Conservation (phyloP, 2,888 invertebrate genomes). For the Dryobota labecula region DNA sequence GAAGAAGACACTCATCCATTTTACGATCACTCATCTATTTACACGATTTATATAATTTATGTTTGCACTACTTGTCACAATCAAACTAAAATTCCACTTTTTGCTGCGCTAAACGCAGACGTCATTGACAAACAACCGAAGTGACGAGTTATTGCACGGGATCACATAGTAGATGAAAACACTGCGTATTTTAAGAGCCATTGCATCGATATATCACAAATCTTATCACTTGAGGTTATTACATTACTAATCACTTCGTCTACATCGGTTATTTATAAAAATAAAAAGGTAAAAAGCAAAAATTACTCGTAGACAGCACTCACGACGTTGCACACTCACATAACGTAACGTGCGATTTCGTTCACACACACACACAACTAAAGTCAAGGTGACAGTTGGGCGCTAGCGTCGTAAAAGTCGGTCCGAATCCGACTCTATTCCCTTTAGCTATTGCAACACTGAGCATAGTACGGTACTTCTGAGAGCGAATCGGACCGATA, state of each 20-base stretch:
- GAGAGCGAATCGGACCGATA: slow-evolving; percentile 32
- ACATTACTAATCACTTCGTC: slow-evolving; percentile 85
- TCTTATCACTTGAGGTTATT: slow-evolving; percentile 87
- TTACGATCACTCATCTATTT: slow-evolving; percentile 87
- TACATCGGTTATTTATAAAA: slow-evolving; percentile 87
- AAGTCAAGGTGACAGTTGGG: slow-evolving; percentile 81
- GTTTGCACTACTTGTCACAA: slow-evolving; percentile 89
- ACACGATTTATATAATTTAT: slow-evolving; percentile 86
- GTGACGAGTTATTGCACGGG: slow-evolving; percentile 89
- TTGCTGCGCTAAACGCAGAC: slow-evolving; percentile 90
- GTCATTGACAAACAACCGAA: slow-evolving; percentile 91
- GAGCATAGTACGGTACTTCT: slow-evolving; percentile 12
- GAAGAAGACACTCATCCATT: slow-evolving; percentile 89
- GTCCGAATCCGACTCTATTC: slow-evolving; percentile 56
- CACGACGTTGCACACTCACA: slow-evolving; percentile 89
- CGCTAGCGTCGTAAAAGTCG: slow-evolving; percentile 73
- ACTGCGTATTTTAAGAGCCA: slow-evolving; percentile 85
- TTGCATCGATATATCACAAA: slow-evolving; percentile 87
- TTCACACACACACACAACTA: slow-evolving; percentile 75
- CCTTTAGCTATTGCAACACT: slow-evolving; percentile 65
- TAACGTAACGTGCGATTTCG: slow-evolving; percentile 87
- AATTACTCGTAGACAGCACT: slow-evolving; percentile 87
- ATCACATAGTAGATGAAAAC: slow-evolving; percentile 88
- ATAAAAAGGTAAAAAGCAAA: slow-evolving; percentile 90
- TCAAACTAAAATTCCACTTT: slow-evolving; percentile 90